These are phyloP conservation scores for Ctenomys sociabilis DNA, from an alignment of 2,113 vertebrate genomes.

Conservation along the genomic window DNA sequence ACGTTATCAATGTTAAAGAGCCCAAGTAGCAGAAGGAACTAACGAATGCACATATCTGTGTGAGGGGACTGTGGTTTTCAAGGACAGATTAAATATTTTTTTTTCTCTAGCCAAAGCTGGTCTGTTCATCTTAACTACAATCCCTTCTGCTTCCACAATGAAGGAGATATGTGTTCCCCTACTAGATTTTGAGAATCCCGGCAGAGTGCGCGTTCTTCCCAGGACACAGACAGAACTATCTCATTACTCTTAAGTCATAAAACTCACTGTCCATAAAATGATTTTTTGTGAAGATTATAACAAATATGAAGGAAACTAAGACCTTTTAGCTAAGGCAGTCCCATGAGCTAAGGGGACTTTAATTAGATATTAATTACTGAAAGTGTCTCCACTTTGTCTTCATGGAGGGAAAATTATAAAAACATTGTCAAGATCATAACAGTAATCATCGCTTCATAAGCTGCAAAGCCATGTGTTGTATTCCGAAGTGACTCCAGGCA, in stretches of 20 bases:
- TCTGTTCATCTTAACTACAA: neutral
- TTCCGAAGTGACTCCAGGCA: neutral
- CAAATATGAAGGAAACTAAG: conserved; percentile 26
- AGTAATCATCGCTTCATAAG: neutral
- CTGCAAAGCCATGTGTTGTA: neutral
- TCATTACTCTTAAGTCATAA: neutral
- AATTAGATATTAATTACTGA: neutral
- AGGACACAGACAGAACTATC: neutral
- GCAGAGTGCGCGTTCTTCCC: neutral
- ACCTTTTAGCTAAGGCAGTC: neutral
- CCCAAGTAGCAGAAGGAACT: neutral
- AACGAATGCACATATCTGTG: neutral
- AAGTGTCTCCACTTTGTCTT: neutral
- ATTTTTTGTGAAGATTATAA: neutral
- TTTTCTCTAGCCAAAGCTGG: neutral
- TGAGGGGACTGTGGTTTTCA: neutral
- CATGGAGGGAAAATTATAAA: neutral
- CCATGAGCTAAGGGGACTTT: neutral
- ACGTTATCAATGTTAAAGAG: conserved; percentile 48
- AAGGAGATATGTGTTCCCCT: conserved; percentile 63
- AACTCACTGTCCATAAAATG: conserved; percentile 1
- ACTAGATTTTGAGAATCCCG: neutral
- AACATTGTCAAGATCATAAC: neutral
- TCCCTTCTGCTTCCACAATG: conserved; percentile 26
- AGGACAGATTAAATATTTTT: neutral